These are phyloP conservation scores for Linhomoeus sp. DNA, from an alignment of 2,888 invertebrate species.

Conservation along the genomic window DNA sequence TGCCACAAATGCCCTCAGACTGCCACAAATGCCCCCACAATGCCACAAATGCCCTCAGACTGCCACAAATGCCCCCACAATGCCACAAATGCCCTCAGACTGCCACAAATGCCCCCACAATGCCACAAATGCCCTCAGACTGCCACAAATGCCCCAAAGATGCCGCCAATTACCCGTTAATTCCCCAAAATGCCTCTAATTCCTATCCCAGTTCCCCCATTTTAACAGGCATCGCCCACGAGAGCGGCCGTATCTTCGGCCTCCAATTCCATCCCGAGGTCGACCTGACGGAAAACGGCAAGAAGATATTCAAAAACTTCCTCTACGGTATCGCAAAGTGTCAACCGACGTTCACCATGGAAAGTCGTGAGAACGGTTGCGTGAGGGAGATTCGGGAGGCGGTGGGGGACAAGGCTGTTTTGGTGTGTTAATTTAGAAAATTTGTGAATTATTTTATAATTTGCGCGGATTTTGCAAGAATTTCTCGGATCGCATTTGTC, in stretches of 20 bases:
- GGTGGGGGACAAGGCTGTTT: conserved; percentile 74
- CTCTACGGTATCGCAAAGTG: conserved; percentile 71
- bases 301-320: conserved; percentile 74
- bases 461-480: no score
- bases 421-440: conserved; percentile 50
- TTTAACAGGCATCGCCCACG: conserved; percentile 56
- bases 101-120: no score
- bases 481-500: no score
- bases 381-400: conserved; percentile 70
- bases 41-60: no score
- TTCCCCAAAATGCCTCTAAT: neutral
- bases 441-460: no score
- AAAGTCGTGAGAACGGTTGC: conserved; percentile 65
- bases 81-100: no score
- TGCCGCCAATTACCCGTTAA: neutral
- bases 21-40: no score
- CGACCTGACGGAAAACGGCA: conserved; percentile 74
- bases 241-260: conserved; percentile 69
- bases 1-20: no score
- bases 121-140: no score
- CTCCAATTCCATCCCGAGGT: conserved; percentile 99
- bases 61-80: no score
- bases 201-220: neutral
- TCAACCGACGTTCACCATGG: conserved; percentile 36
- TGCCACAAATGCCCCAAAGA: no score